A percentile compares a stretch with the other conserved stretches of the same genome.
These are phyloP conservation scores for Protobothrops flavoviridis DNA, from an alignment of 2,113 vertebrate species.

Conservation along the genomic window DNA sequence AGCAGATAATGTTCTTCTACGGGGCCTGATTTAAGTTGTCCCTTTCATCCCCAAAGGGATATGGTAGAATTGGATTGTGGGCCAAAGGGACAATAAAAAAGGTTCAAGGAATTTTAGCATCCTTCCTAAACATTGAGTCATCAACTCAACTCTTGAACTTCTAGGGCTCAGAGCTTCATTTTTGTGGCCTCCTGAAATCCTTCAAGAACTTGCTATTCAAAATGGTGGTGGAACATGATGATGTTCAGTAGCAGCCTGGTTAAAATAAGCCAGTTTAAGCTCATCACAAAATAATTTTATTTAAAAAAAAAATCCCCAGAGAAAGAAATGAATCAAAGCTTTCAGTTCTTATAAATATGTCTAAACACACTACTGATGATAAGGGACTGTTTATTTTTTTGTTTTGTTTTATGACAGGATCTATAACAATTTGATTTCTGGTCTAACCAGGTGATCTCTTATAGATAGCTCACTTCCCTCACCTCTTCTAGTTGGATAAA, in stretches of 20 bases:
- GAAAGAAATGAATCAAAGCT: not conserved
- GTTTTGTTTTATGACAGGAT: not conserved
- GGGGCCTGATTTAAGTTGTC: not conserved
- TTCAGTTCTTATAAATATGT: not conserved
- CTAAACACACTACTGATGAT: not conserved
- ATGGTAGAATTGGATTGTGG: not conserved
- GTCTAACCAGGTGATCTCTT: not conserved
- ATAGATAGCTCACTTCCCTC: not conserved
- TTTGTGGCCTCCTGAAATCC: not conserved
- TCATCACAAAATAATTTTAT: not conserved
- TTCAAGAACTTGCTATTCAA: not conserved
- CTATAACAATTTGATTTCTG: not conserved
- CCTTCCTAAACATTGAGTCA: not conserved
- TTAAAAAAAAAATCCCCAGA: not conserved
- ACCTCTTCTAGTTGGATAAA: not conserved
- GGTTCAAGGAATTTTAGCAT: not conserved
- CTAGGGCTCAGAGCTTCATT: not conserved
- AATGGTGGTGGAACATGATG: not conserved
- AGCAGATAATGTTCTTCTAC: not conserved
- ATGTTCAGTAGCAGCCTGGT: not conserved
- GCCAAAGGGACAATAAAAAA: not conserved
- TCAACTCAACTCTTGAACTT: not conserved
- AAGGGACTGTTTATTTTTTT: not conserved
- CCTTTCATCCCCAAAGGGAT: not conserved
- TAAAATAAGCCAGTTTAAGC: not conserved